These are phyloP conservation scores for Pampus argenteus DNA, from an alignment of 2,797 vertebrate genomes.

Conservation along the genomic window DNA sequence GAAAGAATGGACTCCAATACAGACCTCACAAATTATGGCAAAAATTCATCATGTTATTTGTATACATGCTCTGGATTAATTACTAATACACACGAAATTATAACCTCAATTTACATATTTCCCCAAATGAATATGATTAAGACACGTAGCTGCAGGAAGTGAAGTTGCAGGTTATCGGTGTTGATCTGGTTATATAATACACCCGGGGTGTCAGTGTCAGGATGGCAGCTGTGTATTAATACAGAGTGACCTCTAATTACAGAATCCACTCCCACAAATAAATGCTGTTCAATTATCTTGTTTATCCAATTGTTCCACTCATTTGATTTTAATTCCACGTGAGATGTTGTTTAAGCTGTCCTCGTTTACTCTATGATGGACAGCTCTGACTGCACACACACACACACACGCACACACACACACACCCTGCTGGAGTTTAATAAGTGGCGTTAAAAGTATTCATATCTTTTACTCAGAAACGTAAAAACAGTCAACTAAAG, in stretches of 20 bases:
- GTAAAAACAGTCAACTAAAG: too few relatives aligned
- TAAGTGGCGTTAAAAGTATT: neutral
- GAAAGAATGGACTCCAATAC: neutral
- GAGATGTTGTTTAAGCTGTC: neutral
- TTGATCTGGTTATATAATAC: neutral
- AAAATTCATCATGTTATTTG: too few relatives aligned
- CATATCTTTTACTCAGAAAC: too few relatives aligned
- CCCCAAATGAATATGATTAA: neutral
- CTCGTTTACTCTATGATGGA: neutral
- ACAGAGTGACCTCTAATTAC: too few relatives aligned
- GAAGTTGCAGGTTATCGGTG: neutral
- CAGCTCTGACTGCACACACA: neutral
- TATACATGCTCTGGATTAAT: too few relatives aligned
- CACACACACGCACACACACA: too few relatives aligned
- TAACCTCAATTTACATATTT: neutral
- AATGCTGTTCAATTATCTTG: neutral
- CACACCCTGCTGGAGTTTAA: constrained; percentile 1
- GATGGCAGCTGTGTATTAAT: neutral
- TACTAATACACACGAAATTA: neutral
- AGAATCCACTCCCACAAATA: constrained; percentile 4
- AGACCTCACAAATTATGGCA: constrained; percentile 3
- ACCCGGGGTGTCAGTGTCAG: neutral
- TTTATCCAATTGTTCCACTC: constrained; percentile 1
- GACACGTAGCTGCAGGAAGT: neutral
- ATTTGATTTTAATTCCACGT: neutral